Percentiles rank a stretch among this genome's conserved stretches.
Conservation (phyloP, 2,113 vertebrate species). For the Alectura lathami region DNA sequence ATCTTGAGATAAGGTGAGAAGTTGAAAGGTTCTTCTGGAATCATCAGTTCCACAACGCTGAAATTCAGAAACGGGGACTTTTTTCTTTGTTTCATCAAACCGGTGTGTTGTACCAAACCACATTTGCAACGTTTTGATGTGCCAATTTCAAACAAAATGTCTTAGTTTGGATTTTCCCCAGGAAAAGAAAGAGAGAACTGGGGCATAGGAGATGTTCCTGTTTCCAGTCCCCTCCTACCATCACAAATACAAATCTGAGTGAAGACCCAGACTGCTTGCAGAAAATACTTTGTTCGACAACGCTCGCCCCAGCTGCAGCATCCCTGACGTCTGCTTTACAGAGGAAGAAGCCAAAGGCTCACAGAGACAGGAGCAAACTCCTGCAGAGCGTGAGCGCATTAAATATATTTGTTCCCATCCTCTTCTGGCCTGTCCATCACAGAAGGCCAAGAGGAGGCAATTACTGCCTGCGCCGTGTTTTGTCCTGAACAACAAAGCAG, state of each 20-base stretch:
- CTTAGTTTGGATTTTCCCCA: slow-evolving; percentile 20
- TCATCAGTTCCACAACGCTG: slow-evolving; percentile 29
- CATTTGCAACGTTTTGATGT: slow-evolving; percentile 46
- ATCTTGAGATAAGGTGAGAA: slow-evolving; percentile 67
- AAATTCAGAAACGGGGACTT: slow-evolving; percentile 28
- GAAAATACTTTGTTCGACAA: neutral
- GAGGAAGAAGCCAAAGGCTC: accelerated
- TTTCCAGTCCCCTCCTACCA: neutral
- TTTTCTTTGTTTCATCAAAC: slow-evolving; percentile 42
- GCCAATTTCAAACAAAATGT: slow-evolving; percentile 35
- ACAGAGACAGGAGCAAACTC: neutral
- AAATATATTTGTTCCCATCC: accelerated
- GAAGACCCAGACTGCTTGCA: neutral
- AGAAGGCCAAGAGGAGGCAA: neutral
- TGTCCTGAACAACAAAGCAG: slow-evolving; percentile 35
- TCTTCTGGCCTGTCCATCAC: neutral
- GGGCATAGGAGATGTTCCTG: neutral
- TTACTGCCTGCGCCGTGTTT: neutral
- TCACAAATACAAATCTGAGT: neutral
- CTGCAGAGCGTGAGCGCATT: accelerated
- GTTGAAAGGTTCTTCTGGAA: slow-evolving; percentile 66
- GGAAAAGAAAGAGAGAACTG: neutral
- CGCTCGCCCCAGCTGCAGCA: neutral
- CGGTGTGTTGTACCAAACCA: neutral
- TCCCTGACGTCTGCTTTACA: neutral